Percentiles rank a stretch among this genome's conserved stretches.
These are phyloP conservation scores for Bombus polaris DNA, from an alignment of 1,140 invertebrate species.

Conservation along the genomic window DNA sequence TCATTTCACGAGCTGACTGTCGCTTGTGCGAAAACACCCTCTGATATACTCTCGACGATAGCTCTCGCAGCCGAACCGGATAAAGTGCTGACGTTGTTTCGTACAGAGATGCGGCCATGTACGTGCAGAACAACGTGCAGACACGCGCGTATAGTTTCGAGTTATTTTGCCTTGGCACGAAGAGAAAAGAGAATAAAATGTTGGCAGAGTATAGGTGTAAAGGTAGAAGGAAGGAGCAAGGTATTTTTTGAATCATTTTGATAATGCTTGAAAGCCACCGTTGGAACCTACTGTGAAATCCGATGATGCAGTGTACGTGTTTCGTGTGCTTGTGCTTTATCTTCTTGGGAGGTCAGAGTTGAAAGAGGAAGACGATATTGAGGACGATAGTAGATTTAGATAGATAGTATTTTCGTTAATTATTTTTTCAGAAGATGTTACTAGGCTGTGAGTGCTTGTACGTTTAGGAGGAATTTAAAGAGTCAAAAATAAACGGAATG, in stretches of 20 bases:
- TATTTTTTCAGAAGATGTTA: no score
- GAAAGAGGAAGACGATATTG: no score
- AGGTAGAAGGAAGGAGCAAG: background rate
- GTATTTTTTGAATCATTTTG: background rate
- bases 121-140: background rate
- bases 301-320: background rate
- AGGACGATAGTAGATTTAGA: no score
- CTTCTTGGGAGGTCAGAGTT: no score
- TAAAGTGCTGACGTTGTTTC: constrained; percentile 62
- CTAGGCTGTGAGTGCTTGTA: no score
- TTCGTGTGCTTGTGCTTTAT: background rate
- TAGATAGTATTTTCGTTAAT: no score
- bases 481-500: no score
- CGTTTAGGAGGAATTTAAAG: no score
- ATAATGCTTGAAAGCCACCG: background rate
- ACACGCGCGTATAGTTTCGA: constrained; percentile 2
- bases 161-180: background rate
- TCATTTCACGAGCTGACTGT: constrained; percentile 43
- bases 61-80: constrained; percentile 23
- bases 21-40: constrained; percentile 23
- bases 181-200: no score
- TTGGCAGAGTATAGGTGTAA: no score
- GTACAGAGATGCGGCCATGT: constrained; percentile 4
- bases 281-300: background rate
- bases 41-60: constrained; percentile 43